Evolutionary conservation across 2,113 vertebrate genomes (phyloP).

Genomic region (Cyanistes caeruleus): DNA sequence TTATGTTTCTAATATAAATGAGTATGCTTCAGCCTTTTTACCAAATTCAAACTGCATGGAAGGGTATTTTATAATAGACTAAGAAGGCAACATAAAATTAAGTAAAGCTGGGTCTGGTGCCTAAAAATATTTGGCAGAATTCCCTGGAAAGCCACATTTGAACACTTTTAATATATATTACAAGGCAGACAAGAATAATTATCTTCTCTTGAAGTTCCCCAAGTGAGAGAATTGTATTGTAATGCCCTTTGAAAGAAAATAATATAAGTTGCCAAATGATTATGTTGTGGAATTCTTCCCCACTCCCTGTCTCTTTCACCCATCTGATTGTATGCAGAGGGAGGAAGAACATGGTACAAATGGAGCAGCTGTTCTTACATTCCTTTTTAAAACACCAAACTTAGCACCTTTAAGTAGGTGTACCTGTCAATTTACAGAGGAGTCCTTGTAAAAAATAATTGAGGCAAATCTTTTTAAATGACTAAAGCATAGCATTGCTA

Average conservation of each 20-base stretch:
- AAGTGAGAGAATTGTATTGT: conserved; percentile 73
- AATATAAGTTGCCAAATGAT: conserved; percentile 42
- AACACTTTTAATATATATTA: conserved; percentile 88
- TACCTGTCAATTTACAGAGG: neutral
- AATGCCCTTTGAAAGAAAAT: conserved; percentile 75
- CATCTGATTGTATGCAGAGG: neutral
- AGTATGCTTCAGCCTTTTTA: conserved; percentile 65
- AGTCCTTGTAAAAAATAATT: neutral
- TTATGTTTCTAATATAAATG: conserved; percentile 65
- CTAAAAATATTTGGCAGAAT: conserved; percentile 85
- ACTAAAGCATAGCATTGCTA: neutral
- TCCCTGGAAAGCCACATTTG: conserved; percentile 89
- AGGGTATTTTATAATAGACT: conserved; percentile 79
- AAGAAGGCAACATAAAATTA: conserved; percentile 82
- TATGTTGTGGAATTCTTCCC: conserved; percentile 42
- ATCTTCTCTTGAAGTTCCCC: conserved; percentile 81
- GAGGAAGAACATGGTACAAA: neutral
- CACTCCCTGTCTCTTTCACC: neutral
- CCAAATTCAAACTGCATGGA: conserved; percentile 80
- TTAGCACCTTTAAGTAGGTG: neutral
- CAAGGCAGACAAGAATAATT: conserved; percentile 90
- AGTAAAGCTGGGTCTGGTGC: conserved; percentile 84
- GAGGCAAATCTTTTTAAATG: neutral
- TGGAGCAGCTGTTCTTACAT: neutral
- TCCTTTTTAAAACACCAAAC: neutral